A percentile compares a stretch with the other conserved stretches of the same genome.
phyloP scores from a whole-genome alignment of 2,113 vertebrate genomes.

The Sula dactylatra region DNA sequence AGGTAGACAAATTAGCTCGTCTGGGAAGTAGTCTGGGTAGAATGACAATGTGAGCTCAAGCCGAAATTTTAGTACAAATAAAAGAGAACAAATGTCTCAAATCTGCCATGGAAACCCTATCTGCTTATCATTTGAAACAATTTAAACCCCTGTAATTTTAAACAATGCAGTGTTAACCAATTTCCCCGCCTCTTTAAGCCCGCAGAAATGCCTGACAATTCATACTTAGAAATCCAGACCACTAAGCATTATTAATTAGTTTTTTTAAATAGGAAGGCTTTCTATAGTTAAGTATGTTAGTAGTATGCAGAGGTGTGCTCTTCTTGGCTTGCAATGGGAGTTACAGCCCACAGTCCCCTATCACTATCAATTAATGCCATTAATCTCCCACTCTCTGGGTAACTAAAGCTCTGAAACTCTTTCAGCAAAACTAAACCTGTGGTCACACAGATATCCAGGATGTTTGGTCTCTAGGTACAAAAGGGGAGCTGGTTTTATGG shows the following conservation, averaged over 20 bases:
- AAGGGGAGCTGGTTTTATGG: not conserved
- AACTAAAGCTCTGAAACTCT: not conserved
- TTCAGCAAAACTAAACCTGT: not conserved
- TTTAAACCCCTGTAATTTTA: conserved; percentile 17
- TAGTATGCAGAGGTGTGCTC: not conserved
- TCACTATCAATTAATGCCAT: not conserved
- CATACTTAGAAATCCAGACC: not conserved
- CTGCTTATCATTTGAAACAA: not conserved
- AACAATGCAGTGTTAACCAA: not conserved
- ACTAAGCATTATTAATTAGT: not conserved
- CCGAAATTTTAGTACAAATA: not conserved
- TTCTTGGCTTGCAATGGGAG: not conserved
- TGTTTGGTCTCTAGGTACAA: not conserved
- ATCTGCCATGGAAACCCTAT: not conserved
- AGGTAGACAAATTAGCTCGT: conserved; percentile 59
- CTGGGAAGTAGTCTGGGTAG: not conserved
- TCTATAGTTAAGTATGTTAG: not conserved
- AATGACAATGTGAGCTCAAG: conserved; percentile 37
- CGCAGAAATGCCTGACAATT: not conserved
- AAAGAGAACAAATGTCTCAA: not conserved
- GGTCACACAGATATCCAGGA: not conserved
- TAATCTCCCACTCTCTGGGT: not conserved
- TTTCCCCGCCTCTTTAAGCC: not conserved
- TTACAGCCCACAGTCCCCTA: not conserved
- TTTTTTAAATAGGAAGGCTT: not conserved